These are phyloP conservation scores for Ctenopoma multispine DNA, from an alignment of 2,797 vertebrate genomes.

Conservation along the genomic window DNA sequence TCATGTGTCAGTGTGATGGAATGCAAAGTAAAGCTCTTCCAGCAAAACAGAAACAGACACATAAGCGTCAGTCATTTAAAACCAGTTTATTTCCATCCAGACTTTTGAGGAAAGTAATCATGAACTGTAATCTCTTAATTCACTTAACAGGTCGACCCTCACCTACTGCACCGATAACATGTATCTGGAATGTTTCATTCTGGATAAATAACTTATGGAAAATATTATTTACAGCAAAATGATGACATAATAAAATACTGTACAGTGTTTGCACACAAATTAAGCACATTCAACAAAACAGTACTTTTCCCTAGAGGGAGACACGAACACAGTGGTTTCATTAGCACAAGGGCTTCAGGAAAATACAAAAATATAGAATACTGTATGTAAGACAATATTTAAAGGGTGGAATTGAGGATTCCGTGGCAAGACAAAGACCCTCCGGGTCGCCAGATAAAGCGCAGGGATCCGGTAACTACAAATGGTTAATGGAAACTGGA, in stretches of 20 bases:
- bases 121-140: slow-evolving; percentile 20
- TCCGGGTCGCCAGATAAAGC: slow-evolving; percentile 33
- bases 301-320: slow-evolving; percentile 34
- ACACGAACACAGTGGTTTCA: slow-evolving; percentile 31
- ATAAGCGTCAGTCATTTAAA: slow-evolving; percentile 41
- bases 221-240: slow-evolving; percentile 74
- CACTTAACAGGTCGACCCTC: slow-evolving; percentile 24
- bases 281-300: slow-evolving; percentile 51
- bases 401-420: slow-evolving; percentile 7
- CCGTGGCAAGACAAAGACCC: slow-evolving; percentile 29
- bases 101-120: slow-evolving; percentile 23
- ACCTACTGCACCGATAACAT: slow-evolving; percentile 41
- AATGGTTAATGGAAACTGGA: slow-evolving; percentile 11
- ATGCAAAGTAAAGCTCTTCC: slow-evolving; percentile 10
- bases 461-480: slow-evolving; percentile 30
- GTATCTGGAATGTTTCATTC: slow-evolving; percentile 64
- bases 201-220: slow-evolving; percentile 76
- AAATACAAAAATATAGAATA: slow-evolving; percentile 74
- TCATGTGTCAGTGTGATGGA: slow-evolving; percentile 3
- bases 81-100: slow-evolving; percentile 71
- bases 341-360: slow-evolving; percentile 27
- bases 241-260: slow-evolving; percentile 78
- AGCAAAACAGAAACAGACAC: slow-evolving; percentile 13
- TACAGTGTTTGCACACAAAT: slow-evolving; percentile 59
- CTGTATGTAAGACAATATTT: slow-evolving; percentile 42